Base-by-base conservation (phyloP, 2,888 invertebrate genomes). In the Mallateleia sp. region DNA sequence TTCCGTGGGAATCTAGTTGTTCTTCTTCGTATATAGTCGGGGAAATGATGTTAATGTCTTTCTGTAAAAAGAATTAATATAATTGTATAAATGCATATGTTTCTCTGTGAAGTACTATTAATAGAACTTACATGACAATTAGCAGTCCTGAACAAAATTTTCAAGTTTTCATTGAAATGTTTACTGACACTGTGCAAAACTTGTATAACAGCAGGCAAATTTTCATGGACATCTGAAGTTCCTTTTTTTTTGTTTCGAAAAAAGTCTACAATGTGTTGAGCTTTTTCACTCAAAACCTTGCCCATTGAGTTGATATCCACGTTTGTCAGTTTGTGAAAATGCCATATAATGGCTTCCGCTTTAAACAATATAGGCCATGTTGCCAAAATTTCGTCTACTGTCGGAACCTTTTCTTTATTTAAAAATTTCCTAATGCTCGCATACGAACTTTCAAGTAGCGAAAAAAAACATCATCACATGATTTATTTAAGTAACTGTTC, bases 321-420 rank as follows among this genome's bases (percentile, higher is more conserved):
- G 24, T 38, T 71, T 18, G 74, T 60, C 11, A 74, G 34, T 60
- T 74, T 74, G 15, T 58, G n/a, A 47, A 74, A 74, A 74, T 74
- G 60, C 74, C 47, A 74, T 24, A 60, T 60, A 47, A 75, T 62
- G 28, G 74, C 74, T 24, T 75, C 74, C 7, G 60, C 18, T 74
- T 75, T 72, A 72, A 72, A 72, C 14, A 72, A 14, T 14, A 72
- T 47, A 47, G 72, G 72, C 72, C 58, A 72, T 18, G 38, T 25
- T 60, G 38, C 22, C 8, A 58, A 60, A 47, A 60, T 22, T 20
- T 45, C 60, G 7, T 72, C 22, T 22, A 72, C 47, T 47, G 58
- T 20, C 1, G 72, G 72, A 45, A 47, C 15, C 15, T 72, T 32
- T 45, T 52, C 52, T 32, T 32, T 32, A 52, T 60, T 72, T 60